Percentiles rank a stretch among this genome's conserved stretches.
phyloP scores from a whole-genome alignment of 2,113 vertebrate species.

The Cyphomyrus discorhynchus region DNA sequence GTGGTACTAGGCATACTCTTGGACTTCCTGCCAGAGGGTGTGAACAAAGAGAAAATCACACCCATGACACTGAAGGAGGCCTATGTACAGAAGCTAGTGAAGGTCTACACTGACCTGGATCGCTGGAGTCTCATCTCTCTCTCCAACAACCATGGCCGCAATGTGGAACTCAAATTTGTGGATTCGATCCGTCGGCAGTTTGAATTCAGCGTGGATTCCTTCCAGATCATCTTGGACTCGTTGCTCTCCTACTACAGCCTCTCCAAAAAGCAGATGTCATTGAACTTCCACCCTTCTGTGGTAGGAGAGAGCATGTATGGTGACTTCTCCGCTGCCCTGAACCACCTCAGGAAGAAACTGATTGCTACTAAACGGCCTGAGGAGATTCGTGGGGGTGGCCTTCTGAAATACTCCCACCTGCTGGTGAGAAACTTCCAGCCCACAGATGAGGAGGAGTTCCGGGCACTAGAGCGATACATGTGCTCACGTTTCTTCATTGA shows the following conservation, averaged over 20 bases:
- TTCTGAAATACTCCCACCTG: slow-evolving; percentile 95
- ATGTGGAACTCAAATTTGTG: slow-evolving; percentile 95
- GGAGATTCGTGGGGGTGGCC: slow-evolving; percentile 90
- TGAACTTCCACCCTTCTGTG: slow-evolving; percentile 75
- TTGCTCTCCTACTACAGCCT: slow-evolving; percentile 78
- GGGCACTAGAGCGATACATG: slow-evolving; percentile 92
- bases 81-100: slow-evolving; percentile 94
- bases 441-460: slow-evolving; percentile 78
- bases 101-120: slow-evolving; percentile 86
- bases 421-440: slow-evolving; percentile 85
- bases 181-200: slow-evolving; percentile 91
- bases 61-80: slow-evolving; percentile 86
- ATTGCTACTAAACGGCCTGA: slow-evolving; percentile 94
- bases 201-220: slow-evolving; percentile 96
- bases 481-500: slow-evolving; percentile 98
- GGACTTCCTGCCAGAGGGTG: slow-evolving; percentile 88
- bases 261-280: slow-evolving; percentile 66
- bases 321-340: slow-evolving; percentile 75
- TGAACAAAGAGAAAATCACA: slow-evolving; percentile 89
- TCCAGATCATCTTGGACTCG: slow-evolving; percentile 94
- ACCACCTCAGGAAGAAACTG: slow-evolving; percentile 81
- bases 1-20: slow-evolving; percentile 84
- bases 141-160: slow-evolving; percentile 91
- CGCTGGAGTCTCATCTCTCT: slow-evolving; percentile 97
- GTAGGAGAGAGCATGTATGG: slow-evolving; percentile 88